Conservation (phyloP, 1,140 invertebrate species). For the Trissolcus basalis region DNA sequence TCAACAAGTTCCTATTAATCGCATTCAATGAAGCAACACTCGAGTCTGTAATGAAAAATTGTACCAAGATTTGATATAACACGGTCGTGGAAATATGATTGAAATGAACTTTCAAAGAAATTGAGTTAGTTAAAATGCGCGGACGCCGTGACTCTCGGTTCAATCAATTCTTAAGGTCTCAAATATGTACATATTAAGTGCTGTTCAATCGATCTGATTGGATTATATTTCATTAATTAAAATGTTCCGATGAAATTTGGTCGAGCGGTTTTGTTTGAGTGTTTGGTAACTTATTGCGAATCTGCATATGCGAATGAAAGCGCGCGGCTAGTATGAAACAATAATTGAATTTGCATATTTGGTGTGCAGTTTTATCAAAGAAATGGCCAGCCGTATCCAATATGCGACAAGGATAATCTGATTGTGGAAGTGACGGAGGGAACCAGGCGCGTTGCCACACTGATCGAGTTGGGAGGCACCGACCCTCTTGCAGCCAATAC, state of each 20-base stretch:
- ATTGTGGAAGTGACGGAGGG: constrained; percentile 90
- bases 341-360: constrained; percentile 50
- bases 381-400: constrained; percentile 93
- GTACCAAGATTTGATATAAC: no score
- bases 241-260: background rate
- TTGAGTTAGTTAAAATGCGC: no score
- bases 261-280: background rate
- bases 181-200: constrained; percentile 1
- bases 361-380: constrained; percentile 89
- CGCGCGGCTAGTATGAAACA: constrained; percentile 1
- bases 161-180: no score
- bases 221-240: background rate
- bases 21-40: no score
- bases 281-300: no score
- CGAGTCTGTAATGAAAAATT: background rate
- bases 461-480: constrained; percentile 88
- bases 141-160: no score
- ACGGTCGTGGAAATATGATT: no score
- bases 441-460: constrained; percentile 86
- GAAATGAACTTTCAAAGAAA: no score
- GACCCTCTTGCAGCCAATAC: constrained; percentile 89
- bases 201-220: background rate
- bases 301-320: constrained; percentile 3
- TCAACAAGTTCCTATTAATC: no score
- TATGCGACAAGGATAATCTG: constrained; percentile 92